These are phyloP conservation scores for Seriola aureovittata DNA, from an alignment of 2,113 vertebrate species.

Conservation along the genomic window DNA sequence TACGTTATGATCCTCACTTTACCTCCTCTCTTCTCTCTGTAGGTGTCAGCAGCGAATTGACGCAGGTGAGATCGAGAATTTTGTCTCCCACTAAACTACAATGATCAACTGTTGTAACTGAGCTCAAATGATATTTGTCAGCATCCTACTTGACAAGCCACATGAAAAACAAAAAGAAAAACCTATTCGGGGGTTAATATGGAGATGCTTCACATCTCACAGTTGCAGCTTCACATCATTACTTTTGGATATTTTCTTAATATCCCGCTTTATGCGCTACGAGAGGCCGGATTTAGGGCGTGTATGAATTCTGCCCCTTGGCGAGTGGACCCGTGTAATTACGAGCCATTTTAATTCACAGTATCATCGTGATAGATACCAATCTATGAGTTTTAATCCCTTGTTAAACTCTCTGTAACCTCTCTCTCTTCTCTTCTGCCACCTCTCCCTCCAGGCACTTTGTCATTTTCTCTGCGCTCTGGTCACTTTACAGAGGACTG, in stretches of 20 bases:
- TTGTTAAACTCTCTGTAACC: constrained; percentile 86
- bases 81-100: not conserved
- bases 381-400: constrained; percentile 81
- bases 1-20: no score
- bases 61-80: not conserved
- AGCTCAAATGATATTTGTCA: not conserved
- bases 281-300: constrained; percentile 26
- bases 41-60: not conserved
- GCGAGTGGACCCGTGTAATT: constrained; percentile 59
- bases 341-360: constrained; percentile 65
- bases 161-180: not conserved
- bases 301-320: constrained; percentile 45
- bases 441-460: constrained; percentile 78
- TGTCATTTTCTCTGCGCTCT: constrained; percentile 61
- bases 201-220: not conserved
- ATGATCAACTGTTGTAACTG: not conserved
- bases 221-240: not conserved
- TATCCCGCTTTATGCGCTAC: not conserved
- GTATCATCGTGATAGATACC: constrained; percentile 70
- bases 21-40: no score
- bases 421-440: constrained; percentile 52
- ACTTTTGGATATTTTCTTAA: not conserved
- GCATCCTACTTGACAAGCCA: not conserved
- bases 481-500: constrained; percentile 69
- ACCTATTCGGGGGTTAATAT: not conserved